Base-by-base conservation (phyloP, 2,113 vertebrate genomes). In the Xenus cinereus region DNA sequence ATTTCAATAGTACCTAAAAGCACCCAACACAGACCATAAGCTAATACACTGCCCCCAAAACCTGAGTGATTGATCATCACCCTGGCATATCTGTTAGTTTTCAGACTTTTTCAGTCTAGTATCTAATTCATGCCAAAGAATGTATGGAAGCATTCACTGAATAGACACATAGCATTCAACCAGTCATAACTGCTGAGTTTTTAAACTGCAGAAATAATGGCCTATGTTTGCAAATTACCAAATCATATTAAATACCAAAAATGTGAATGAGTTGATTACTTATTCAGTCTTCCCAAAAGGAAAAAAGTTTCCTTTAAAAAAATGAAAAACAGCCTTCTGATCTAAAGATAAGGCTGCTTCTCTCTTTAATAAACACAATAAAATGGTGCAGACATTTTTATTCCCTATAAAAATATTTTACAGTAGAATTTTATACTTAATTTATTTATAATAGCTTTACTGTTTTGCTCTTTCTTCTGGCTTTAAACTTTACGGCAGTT, bases 401-500 rank as follows among this genome's bases (percentile, higher is more conserved):
- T 95, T 94, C 64, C 46, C 94, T 89, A 94, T 90, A 95, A 96
- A 96, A 97, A 76, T 96, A 94, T 87, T 96, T 95, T 97, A 96
- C 81, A 86, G 84, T 97, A 88, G 56, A 92, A 76, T 94, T 96
- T 94, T 95, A 95, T 94, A 96, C 71, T 96, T 96, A 90, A 97
- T 96, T 96, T 95, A 94, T 92, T 87, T 95, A 74, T 92, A 96
- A 97, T 83, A 68, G 94, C 93, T 95, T 89, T 92, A 80, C 68
- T 90, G 64, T 66, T 96, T 82, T 84, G 62, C 45, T 97, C 75
- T 96, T 95, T 95, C 90, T 95, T 94, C 83, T 92, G 90, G 91
- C 91, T 97, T 84, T 94, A 95, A 97, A 96, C 77, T 96, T 97
- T 97, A 97, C 63, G 82, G 94, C 83, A 96, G 63, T 63, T 84